Evolutionary conservation across 2,113 vertebrate species (phyloP).

Genomic region (Ptyas mucosa): DNA sequence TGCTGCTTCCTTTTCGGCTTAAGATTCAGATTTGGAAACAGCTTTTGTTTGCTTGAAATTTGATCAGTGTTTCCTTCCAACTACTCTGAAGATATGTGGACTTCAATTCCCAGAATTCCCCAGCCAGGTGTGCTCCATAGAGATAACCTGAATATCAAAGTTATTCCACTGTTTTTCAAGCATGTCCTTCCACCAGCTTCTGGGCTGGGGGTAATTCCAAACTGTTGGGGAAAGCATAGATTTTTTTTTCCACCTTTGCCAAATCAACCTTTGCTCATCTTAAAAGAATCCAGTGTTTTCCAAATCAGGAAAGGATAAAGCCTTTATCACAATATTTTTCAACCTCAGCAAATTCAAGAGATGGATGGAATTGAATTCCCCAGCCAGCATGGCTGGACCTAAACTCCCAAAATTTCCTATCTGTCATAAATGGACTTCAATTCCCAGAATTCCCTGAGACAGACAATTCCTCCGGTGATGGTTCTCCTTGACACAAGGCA

Average conservation of each 20-base stretch:
- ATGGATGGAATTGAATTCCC: background rate
- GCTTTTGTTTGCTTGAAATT: background rate
- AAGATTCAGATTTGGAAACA: background rate
- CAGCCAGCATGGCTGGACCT: too few relatives aligned
- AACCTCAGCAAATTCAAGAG: background rate
- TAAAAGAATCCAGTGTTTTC: background rate
- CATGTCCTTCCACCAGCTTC: background rate
- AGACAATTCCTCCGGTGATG: background rate
- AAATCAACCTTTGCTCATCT: background rate
- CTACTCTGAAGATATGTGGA: background rate
- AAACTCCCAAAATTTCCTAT: background rate
- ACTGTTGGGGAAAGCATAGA: background rate
- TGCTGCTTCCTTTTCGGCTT: fast-evolving
- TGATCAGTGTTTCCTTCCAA: background rate
- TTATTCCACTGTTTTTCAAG: background rate
- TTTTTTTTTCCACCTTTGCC: background rate
- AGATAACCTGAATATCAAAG: background rate
- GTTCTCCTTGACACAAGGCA: background rate
- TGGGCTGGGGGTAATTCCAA: background rate
- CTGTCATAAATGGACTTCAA: background rate
- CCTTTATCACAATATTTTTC: background rate
- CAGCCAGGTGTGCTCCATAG: background rate
- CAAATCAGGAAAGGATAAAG: background rate
- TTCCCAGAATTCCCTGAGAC: background rate
- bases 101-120: background rate